Base-by-base conservation (phyloP, 2,888 invertebrate species). In the Calameuta filiformis region DNA sequence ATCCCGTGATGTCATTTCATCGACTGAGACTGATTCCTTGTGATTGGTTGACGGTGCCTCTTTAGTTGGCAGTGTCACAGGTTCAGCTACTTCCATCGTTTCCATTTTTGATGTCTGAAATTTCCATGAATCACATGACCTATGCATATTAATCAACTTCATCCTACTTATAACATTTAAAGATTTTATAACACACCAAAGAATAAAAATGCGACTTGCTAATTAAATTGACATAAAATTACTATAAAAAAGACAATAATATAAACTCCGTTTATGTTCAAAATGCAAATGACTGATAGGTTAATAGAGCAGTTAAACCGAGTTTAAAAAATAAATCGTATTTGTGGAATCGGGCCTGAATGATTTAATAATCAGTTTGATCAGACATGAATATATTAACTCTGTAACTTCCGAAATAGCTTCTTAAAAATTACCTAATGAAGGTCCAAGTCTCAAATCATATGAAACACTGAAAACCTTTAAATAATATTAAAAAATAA, bases 1-100 rank as follows among this genome's bases (percentile, higher is more conserved):
- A 92, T 99, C 99, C 86, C 98, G 95, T 11, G 99, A 99, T 2
- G 99, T 99, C 99, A 99, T 99, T 88, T 99, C 99, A 85, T 98
- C 98, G 0, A 97, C 95, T 2, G 95, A 93, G 9, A 96, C 94
- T 85, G 93, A 91, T 75, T 89, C 89, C 80, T 91, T 91, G 77
- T 88, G 89, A 69, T 90, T 90, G 69, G 82, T 81, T 71, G 87
- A 82, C 12, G 77, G 79, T 69, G 56, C 35, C 81, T 92, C 90
- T 85, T 91, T 85, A 89, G 87, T 80, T 68, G 80, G 87, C 76
- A 86, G 86, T 15, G 90, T 86, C 11, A 90, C 88, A 11, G 92
- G 83, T 75, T 91, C 89, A 33, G 87, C 90, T 76, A 93, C 92
- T 88, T 94, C 94, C 93, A 93, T 93, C 35, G 92, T 93, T 88